Conservation (phyloP, 2,888 invertebrate species). For the Alloplasta piceator region DNA sequence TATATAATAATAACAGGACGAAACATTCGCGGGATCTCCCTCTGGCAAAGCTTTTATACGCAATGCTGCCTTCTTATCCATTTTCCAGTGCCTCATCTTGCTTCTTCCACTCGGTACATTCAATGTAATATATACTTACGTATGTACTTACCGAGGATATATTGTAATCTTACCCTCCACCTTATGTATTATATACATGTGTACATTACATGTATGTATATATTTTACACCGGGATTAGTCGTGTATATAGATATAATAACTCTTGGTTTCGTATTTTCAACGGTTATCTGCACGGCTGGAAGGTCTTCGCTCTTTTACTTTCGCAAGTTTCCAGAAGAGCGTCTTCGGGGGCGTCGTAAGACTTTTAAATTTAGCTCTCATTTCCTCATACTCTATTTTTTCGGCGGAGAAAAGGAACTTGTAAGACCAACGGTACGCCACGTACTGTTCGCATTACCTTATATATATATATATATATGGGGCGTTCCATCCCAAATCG, state of each 20-base stretch:
- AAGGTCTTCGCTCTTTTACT: conserved; percentile 26
- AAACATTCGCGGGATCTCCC: conserved; percentile 12
- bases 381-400: conserved; percentile 29
- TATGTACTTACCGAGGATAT: neutral
- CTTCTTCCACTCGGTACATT: neutral
- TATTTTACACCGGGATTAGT: neutral
- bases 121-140: conserved; percentile 2
- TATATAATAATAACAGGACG: neutral
- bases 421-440: conserved; percentile 16
- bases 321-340: conserved; percentile 15
- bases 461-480: too few relatives aligned
- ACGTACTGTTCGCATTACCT: conserved; percentile 35
- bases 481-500: too few relatives aligned
- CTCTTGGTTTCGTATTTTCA: conserved; percentile 47
- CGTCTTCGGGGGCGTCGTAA: conserved; percentile 21
- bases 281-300: conserved; percentile 35
- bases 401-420: conserved; percentile 1
- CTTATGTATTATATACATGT: neutral
- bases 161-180: neutral
- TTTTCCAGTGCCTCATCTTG: conserved; percentile 16
- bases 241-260: neutral
- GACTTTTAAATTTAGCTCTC: conserved; percentile 53
- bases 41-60: conserved; percentile 54
- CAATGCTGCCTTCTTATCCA: conserved; percentile 55
- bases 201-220: neutral